Percentiles rank a stretch among this genome's conserved stretches.
These are phyloP conservation scores for Apoderus coryli DNA, from an alignment of 2,888 invertebrate species.

Conservation along the genomic window DNA sequence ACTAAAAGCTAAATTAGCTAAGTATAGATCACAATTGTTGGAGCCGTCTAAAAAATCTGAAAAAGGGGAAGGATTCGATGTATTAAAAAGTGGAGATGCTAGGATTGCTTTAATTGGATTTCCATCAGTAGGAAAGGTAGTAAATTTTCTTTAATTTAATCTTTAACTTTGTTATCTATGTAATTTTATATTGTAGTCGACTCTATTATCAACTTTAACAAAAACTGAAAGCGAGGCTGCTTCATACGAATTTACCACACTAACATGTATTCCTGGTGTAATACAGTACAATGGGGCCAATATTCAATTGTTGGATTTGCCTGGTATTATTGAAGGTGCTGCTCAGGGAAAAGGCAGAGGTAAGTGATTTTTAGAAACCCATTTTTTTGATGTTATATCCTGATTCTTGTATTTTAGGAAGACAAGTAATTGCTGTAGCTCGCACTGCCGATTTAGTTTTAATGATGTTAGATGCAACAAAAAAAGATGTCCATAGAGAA, in stretches of 20 bases:
- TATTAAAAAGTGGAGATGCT: conserved; percentile 97
- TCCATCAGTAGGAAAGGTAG: conserved; percentile 91
- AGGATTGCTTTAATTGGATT: conserved; percentile 96
- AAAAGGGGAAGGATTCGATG: conserved; percentile 98
- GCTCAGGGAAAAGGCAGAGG: conserved; percentile 50
- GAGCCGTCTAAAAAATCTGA: conserved; percentile 91
- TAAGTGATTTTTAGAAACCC: too few relatives aligned
- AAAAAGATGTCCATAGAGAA: conserved; percentile 88
- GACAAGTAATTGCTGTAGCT: conserved; percentile 88
- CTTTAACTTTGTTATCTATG: neutral
- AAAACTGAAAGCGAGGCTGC: conserved; percentile 95
- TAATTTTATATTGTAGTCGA: conserved; percentile 60
- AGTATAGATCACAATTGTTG: conserved; percentile 83
- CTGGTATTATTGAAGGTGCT: conserved; percentile 99
- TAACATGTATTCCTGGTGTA: conserved; percentile 98
- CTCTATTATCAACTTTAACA: conserved; percentile 85
- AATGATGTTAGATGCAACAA: conserved; percentile 99
- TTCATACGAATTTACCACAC: conserved; percentile 95
- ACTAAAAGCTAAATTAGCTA: conserved; percentile 91
- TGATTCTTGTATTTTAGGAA: conserved; percentile 18
- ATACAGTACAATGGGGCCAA: conserved; percentile 98
- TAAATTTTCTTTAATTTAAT: conserved; percentile 3
- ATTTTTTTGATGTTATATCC: too few relatives aligned
- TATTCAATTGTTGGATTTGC: conserved; percentile 94
- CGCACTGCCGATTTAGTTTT: conserved; percentile 94